Evolutionary conservation across 2,797 vertebrate genomes (phyloP), one percentile per base, ranked within the genome.

Genomic region (Gadopsis bispinosus): DNA sequence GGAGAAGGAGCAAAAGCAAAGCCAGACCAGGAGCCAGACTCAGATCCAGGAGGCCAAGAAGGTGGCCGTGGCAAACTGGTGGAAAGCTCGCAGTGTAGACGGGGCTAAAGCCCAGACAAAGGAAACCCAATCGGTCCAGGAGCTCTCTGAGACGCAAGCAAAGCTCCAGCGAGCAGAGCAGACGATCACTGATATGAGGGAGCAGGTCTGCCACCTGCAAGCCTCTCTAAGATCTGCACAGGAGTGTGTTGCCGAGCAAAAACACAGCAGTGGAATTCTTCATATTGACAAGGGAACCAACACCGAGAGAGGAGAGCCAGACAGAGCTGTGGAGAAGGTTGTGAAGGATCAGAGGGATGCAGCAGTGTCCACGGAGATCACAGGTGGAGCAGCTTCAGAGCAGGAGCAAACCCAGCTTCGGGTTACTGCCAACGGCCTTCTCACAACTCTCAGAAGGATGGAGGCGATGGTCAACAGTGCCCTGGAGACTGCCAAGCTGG

Each of bases 11-110:
- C 66, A 80, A 58, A 91, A 89, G 33, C 87, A 84, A 69, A 92
- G 85, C 39, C 81, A 79, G 82, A 75, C 56, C 31, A 84, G 84
- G 73, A 80, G 79, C 71, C 73, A 87, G 80, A 74, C 66, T 75
- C 67, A 68, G 45, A 64, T 26, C 26, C 71, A 85, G 50, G 87
- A 91, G 58, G 87, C 83, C 66, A 88, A 69, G 55, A 90, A 86
- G 77, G 86, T 82, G 63, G 89, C 91, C 5, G 84, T 92, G 80
- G 90, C 92, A 60, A 93, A 93, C 80, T 90, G 89, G 90, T 94
- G 94, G 93, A 95, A 87, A 83, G 70, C 89, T 31, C 73, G 91
- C 26, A 88, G 79, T 16, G 53, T 75, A 29, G 92, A 91, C 33
- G 87, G 86, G 45, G 63, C 76, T 19, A 92, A 84, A 73, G 64